A percentile compares a stretch with the other conserved stretches of the same genome.
phyloP scores from a whole-genome alignment of 2,797 vertebrate genomes.

The Gymnothorax reevesii region DNA sequence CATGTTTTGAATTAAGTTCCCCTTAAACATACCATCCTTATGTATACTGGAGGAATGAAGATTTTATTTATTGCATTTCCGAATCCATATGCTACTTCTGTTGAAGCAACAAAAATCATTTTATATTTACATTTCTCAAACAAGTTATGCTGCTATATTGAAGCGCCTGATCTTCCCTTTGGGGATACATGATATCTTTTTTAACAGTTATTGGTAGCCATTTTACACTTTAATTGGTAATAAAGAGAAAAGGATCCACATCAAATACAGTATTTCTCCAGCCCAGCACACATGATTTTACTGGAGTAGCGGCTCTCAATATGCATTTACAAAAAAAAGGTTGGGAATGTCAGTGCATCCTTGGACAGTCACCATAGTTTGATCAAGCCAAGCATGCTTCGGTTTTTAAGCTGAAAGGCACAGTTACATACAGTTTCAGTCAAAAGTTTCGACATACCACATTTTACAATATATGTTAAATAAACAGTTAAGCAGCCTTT shows the following conservation, averaged over 20 bases:
- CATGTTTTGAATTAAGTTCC: too few relatives aligned
- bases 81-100: neutral
- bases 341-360: neutral
- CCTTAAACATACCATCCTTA: neutral
- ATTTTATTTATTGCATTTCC: neutral
- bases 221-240: constrained; percentile 9
- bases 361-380: neutral
- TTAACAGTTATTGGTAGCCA: neutral
- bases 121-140: neutral
- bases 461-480: too few relatives aligned
- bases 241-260: constrained; percentile 7
- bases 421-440: neutral
- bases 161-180: neutral
- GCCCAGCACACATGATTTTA: neutral
- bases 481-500: too few relatives aligned
- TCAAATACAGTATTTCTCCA: neutral
- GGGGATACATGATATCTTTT: neutral
- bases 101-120: neutral
- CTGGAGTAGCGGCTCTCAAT: neutral
- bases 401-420: neutral
- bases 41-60: neutral
- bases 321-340: neutral
- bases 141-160: neutral
- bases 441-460: too few relatives aligned
- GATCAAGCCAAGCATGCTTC: neutral